Percentiles rank a stretch among this genome's conserved stretches.
Evolutionary conservation across 2,888 invertebrate genomes (phyloP).

Genomic region (Lordiphosa fenestrarum): DNA sequence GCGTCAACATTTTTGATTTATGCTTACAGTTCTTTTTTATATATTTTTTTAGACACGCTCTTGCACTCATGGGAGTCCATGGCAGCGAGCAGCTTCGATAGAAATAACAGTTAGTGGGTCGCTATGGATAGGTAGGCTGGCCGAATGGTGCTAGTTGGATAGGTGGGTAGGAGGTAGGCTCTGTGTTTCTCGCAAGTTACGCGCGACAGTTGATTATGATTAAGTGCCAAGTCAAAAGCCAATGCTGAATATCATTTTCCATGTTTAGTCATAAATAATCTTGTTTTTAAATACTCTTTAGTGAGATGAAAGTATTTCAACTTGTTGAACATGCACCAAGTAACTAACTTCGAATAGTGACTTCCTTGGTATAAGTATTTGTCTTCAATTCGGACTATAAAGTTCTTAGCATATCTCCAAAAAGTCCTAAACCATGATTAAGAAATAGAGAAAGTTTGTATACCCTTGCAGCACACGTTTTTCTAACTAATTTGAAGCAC

Average conservation of each 20-base stretch:
- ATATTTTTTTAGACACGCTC: slow-evolving; percentile 44
- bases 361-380: too few relatives aligned
- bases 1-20: slow-evolving; percentile 73
- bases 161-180: slow-evolving; percentile 38
- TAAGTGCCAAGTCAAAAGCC: slow-evolving; percentile 64
- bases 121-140: slow-evolving; percentile 35
- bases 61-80: slow-evolving; percentile 24
- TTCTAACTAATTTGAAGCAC: too few relatives aligned
- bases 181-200: slow-evolving; percentile 50
- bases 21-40: slow-evolving; percentile 43
- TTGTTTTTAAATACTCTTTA: slow-evolving; percentile 18
- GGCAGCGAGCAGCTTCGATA: slow-evolving; percentile 26
- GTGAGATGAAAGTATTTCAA: background rate
- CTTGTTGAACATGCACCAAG: too few relatives aligned
- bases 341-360: too few relatives aligned
- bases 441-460: too few relatives aligned
- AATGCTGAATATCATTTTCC: slow-evolving; percentile 58
- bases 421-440: too few relatives aligned
- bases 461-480: too few relatives aligned
- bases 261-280: slow-evolving; percentile 62
- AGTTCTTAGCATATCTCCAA: too few relatives aligned
- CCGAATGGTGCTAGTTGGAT: too few relatives aligned
- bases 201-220: slow-evolving; percentile 73
- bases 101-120: slow-evolving; percentile 47
- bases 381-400: too few relatives aligned